Conservation (phyloP, 2,113 vertebrate species). For the Natator depressus region DNA sequence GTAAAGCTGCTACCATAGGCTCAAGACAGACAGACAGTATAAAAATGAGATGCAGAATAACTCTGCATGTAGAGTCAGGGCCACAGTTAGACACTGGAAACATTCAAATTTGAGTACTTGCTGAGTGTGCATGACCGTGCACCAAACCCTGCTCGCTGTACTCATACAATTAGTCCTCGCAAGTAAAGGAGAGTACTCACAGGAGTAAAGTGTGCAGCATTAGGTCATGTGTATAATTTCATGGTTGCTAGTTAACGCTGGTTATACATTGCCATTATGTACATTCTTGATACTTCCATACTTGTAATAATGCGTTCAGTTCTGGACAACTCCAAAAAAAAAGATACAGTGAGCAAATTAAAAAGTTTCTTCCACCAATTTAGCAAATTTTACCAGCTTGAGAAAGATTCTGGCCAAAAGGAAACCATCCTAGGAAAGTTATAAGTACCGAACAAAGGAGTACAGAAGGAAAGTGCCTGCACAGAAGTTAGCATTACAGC, state of each 20-base stretch:
- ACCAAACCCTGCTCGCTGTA: neutral
- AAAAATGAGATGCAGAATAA: accelerated
- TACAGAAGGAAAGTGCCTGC: neutral
- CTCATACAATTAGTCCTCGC: constrained; percentile 37
- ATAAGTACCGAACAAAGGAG: neutral
- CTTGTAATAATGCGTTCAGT: neutral
- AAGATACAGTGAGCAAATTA: neutral
- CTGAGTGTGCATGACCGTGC: neutral
- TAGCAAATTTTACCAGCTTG: neutral
- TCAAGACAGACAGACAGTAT: neutral
- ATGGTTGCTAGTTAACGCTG: constrained; percentile 44
- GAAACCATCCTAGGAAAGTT: neutral
- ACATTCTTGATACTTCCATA: neutral
- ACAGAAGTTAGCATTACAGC: accelerated
- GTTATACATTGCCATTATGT: constrained; percentile 12
- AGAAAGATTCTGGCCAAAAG: constrained; percentile 24
- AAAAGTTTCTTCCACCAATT: neutral
- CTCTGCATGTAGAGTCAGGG: neutral
- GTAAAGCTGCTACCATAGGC: neutral
- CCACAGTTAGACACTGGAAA: neutral
- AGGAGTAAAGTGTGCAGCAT: neutral
- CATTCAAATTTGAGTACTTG: neutral
- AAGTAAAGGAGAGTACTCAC: neutral
- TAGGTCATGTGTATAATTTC: constrained; percentile 49
- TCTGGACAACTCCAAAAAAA: neutral